phyloP scores from a whole-genome alignment of 2,888 invertebrate genomes.

The Pteria penguin region DNA sequence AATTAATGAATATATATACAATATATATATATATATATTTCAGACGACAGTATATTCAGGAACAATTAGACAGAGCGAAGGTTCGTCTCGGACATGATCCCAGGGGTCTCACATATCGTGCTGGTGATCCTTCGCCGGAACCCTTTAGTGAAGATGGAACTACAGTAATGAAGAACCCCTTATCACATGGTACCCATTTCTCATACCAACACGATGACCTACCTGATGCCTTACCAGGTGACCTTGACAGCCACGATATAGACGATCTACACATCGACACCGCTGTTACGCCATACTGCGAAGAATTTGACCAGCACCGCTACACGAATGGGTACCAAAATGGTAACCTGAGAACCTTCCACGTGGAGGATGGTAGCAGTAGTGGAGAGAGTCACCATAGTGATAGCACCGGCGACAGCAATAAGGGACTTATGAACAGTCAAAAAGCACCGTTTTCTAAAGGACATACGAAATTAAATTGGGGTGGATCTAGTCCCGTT shows the following conservation, averaged over 20 bases:
- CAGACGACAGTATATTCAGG: constrained; percentile 62
- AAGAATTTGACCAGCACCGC: constrained; percentile 30
- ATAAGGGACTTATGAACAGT: constrained; percentile 53
- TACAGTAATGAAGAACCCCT: constrained; percentile 60
- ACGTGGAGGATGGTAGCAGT: constrained; percentile 56
- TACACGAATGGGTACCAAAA: constrained; percentile 37
- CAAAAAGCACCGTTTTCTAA: constrained; percentile 38
- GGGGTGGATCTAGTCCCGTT: constrained; percentile 15
- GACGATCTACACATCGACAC: constrained; percentile 64
- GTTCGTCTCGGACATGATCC: constrained; percentile 57
- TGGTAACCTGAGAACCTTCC: constrained; percentile 54
- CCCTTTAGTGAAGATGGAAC: constrained; percentile 59
- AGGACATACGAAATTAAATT: constrained; percentile 43
- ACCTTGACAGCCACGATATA: constrained; percentile 17
- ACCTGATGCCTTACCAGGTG: constrained; percentile 56
- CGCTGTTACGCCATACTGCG: constrained; percentile 62
- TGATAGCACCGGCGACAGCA: constrained; percentile 61
- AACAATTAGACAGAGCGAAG: constrained; percentile 63
- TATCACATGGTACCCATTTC: constrained; percentile 51
- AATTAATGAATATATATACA: too few species aligned
- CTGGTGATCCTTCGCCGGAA: constrained; percentile 56
- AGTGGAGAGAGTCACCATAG: constrained; percentile 59
- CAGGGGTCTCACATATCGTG: constrained; percentile 63
- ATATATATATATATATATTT: not conserved
- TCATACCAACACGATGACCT: constrained; percentile 56